Base-by-base conservation (phyloP, 2,113 vertebrate species). In the Carassius carassius region DNA sequence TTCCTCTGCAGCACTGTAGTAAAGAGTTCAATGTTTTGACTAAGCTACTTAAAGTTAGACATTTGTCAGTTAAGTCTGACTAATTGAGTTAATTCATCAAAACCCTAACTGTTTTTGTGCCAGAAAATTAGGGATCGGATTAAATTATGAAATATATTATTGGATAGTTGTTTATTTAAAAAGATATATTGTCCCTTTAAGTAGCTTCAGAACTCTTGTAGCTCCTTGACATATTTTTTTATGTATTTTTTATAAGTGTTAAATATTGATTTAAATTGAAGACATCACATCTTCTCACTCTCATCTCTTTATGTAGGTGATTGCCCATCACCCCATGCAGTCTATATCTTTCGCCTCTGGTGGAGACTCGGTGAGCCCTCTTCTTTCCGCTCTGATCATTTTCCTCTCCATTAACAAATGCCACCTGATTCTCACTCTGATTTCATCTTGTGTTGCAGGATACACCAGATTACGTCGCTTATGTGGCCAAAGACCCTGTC, bases 331-430 rank as follows among this genome's bases (percentile, higher is more conserved):
- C 87, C 96, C 95, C 78, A 96, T 97, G 95, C 96, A 96, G 88
- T 95, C 96, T 77, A 96, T 96, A 92, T 97, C 97, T 51, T 96
- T 96, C 4, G 96, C 96, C 56, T 97, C 97, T 0, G 96, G 97
- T 0, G 97, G 96, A 84, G 96, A 97, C 91, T 94, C 93, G 86
- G 95, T 96, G 89, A 95, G 95, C 54, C 12, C 47, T 80, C 32
- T 84, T 83, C 62, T 83, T 47, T 37, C 62, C 35, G 21, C 41
- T 84, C 41, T 14, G 58, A 41, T 17, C 10, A 17, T n/a, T 21
- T n/a, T 4, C 41, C 10, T 70, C 19, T 41, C 9, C 17, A 41
- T 21, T 73, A 85, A 85, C 87, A 58, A 85, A 62, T 88, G 76
- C 86, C 63, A 69, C 73, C 69, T 56, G 25, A 16, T 81, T 54